Evolutionary conservation across 2,888 invertebrate genomes (phyloP).

Genomic region (Drosophila atripex): DNA sequence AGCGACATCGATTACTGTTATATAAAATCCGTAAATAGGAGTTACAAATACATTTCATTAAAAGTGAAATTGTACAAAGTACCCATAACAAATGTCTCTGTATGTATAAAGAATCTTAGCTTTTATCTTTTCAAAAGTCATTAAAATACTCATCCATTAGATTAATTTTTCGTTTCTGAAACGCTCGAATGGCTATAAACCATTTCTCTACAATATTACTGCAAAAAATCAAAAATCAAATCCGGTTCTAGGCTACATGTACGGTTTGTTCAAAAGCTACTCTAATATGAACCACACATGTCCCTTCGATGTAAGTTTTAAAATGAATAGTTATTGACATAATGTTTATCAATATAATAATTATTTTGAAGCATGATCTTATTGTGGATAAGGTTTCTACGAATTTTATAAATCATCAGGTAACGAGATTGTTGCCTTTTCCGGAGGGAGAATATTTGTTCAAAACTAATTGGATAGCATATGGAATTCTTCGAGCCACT

Average conservation of each 20-base stretch:
- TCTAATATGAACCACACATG: conserved; percentile 10
- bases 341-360: neutral
- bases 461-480: neutral
- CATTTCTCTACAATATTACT: conserved; percentile 2
- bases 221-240: neutral
- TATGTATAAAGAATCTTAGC: neutral
- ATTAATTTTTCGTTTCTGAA: neutral
- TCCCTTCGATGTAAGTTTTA: neutral
- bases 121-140: neutral
- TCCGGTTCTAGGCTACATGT: neutral
- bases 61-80: conserved; percentile 5
- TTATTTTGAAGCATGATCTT: neutral
- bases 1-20: no score
- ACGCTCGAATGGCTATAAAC: conserved; percentile 2
- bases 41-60: neutral
- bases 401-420: neutral
- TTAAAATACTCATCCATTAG: neutral
- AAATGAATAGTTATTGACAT: no score
- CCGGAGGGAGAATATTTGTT: conserved; percentile 5
- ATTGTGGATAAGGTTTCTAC: neutral
- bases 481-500: neutral
- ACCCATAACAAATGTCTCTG: conserved; percentile 10
- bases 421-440: neutral
- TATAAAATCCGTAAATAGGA: conserved; percentile 8
- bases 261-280: neutral